Evolutionary conservation across 2,888 invertebrate species (phyloP).

Genomic region (Dioctria rufipes): DNA sequence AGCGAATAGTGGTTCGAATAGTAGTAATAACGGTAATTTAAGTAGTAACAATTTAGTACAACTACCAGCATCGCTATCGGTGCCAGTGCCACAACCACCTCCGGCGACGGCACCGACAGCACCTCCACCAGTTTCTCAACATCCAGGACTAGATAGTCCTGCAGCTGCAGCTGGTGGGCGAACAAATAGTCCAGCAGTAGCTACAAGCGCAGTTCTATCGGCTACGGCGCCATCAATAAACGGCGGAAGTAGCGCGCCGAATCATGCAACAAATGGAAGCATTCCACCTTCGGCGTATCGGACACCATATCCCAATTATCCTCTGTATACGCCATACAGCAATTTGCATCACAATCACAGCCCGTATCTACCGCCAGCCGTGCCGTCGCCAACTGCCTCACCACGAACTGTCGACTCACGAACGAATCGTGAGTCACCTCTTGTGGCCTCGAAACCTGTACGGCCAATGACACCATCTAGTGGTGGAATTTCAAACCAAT

Average conservation of each 20-base stretch:
- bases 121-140: conserved; percentile 68
- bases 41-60: conserved; percentile 70
- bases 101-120: conserved; percentile 68
- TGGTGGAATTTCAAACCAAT: conserved; percentile 52
- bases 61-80: conserved; percentile 69
- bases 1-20: conserved; percentile 63
- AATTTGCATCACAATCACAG: conserved; percentile 82
- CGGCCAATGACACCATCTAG: conserved; percentile 63
- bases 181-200: conserved; percentile 71
- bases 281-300: conserved; percentile 69
- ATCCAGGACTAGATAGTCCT: conserved; percentile 64
- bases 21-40: conserved; percentile 62
- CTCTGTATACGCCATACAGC: conserved; percentile 85
- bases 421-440: conserved; percentile 63
- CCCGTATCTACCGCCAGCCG: conserved; percentile 78
- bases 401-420: conserved; percentile 76
- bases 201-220: conserved; percentile 63
- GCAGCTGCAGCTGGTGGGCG: conserved; percentile 69
- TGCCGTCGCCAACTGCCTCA: conserved; percentile 77
- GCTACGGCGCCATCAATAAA: conserved; percentile 64
- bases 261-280: conserved; percentile 62
- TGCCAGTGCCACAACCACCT: conserved; percentile 63
- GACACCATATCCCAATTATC: conserved; percentile 71
- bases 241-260: conserved; percentile 64
- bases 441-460: conserved; percentile 63